These are phyloP conservation scores for Aurelia aurita DNA, from an alignment of 30 jellyfish, hydroid and myxozoan genomes.

Conservation along the genomic window DNA sequence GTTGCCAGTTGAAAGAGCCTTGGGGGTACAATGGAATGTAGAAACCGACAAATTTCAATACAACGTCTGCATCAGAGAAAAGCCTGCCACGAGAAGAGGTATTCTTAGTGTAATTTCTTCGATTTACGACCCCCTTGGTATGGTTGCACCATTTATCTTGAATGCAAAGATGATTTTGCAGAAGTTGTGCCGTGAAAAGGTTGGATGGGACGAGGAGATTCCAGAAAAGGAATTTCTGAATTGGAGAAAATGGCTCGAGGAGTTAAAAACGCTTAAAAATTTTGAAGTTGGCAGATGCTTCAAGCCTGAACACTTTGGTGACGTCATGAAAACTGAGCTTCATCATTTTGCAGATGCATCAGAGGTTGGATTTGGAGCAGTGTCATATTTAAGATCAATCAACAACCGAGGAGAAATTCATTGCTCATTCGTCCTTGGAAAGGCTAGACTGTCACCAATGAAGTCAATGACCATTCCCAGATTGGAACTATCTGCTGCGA, in stretches of 20 bases:
- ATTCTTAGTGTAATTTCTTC: constrained; percentile 19
- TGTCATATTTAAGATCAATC: constrained; percentile 15
- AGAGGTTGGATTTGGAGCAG: constrained; percentile 47
- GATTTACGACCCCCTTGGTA: constrained; percentile 51
- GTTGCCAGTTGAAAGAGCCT: constrained; percentile 55
- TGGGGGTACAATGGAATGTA: constrained; percentile 46
- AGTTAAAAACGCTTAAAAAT: constrained; percentile 2
- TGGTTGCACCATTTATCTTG: constrained; percentile 36
- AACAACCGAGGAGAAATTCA: constrained; percentile 13
- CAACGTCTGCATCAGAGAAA: constrained; percentile 3
- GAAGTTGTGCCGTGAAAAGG: not conserved
- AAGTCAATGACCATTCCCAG: constrained; percentile 52
- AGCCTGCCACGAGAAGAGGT: constrained; percentile 55
- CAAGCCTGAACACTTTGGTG: constrained; percentile 11
- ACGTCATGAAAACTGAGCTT: constrained; percentile 7
- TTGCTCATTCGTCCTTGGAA: constrained; percentile 56
- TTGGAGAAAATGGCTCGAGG: constrained; percentile 31
- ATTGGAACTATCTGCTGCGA: constrained; percentile 55
- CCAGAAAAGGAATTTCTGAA: not conserved
- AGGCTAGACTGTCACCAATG: constrained; percentile 57
- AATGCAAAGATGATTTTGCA: constrained; percentile 18
- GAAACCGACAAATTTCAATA: constrained; percentile 16
- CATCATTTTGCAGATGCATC: constrained; percentile 61
- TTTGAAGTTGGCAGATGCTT: constrained; percentile 4
- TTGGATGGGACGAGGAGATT: constrained; percentile 42